Base-by-base conservation (phyloP, 2,113 vertebrate genomes). In the Hippocampus abdominalis region DNA sequence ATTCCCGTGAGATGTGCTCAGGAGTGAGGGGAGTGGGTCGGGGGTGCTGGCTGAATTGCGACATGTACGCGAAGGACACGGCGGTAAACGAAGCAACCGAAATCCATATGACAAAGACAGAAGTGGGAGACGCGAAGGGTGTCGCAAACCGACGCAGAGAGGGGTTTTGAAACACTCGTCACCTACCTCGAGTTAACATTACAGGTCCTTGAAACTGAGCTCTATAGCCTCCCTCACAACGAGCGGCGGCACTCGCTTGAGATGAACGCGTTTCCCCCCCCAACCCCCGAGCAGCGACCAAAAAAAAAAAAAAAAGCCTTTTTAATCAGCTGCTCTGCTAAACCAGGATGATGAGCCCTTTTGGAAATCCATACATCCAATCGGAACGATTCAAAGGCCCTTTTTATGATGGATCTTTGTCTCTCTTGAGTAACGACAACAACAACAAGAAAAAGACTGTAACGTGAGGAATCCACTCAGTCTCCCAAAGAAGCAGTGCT, bases 111-210 rank as follows among this genome's bases (percentile, higher is more conserved):
- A 85, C 75, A 76, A 60, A 88, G 79, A 86, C 77, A 76, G 72
- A 84, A 77, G 67, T 51, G 32, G 32, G 16, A 79, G 44, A 78
- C 65, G 74, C 66, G 70, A 79, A 79, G 61, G 73, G 76, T 79
- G 74, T 77, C 83, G 88, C 75, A 85, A 86, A 89, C 87, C 81
- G 75, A 90, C 85, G 80, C 72, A 88, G 88, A 91, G 87, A 92
- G 87, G 89, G 83, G n/a, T n/a, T 79, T 89, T 77, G 86, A 90
- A 89, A 90, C 78, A 79, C 89, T 88, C 83, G 91, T 91, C 92
- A 94, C 93, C 93, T 94, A 94, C 94, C 94, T 95, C 91, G 87
- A 87, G 81, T 87, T 85, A 86, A 84, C 84, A 88, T 89, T 84
- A 92, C 85, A 91, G 85, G 89, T 91, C 91, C 91, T 83, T 91